phyloP scores from a whole-genome alignment of 2,797 vertebrate genomes.

The Gadopsis marmoratus region DNA sequence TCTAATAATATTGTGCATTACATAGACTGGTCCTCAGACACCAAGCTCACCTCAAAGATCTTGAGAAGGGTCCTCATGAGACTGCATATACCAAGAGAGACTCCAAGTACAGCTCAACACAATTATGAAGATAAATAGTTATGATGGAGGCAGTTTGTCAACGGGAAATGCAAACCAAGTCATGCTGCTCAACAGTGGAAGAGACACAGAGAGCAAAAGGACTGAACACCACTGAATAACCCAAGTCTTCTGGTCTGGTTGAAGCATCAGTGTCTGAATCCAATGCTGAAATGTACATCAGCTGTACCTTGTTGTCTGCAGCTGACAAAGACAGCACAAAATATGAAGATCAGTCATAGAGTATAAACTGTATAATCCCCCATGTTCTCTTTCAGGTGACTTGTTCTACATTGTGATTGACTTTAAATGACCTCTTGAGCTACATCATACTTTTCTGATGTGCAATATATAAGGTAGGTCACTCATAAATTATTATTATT shows the following conservation, averaged over 20 bases:
- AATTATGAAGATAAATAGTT: slow-evolving; percentile 92
- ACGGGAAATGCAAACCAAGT: slow-evolving; percentile 79
- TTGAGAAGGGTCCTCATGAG: slow-evolving; percentile 91
- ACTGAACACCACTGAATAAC: not conserved
- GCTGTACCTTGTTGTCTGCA: not conserved
- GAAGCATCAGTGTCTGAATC: slow-evolving; percentile 36
- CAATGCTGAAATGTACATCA: slow-evolving; percentile 38
- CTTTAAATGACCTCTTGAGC: not conserved
- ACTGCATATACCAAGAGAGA: slow-evolving; percentile 91
- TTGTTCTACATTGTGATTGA: not conserved
- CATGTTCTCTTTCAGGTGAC: not conserved
- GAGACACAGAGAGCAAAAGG: not conserved
- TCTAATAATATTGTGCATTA: not conserved
- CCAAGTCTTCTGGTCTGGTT: slow-evolving; percentile 13
- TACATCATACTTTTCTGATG: not conserved
- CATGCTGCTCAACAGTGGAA: slow-evolving; percentile 60
- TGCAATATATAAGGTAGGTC: not conserved
- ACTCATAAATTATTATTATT: not conserved
- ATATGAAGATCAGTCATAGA: slow-evolving; percentile 6
- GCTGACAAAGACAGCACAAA: slow-evolving; percentile 25
- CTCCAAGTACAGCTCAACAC: slow-evolving; percentile 92
- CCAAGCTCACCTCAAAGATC: slow-evolving; percentile 89
- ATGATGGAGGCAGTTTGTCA: slow-evolving; percentile 89
- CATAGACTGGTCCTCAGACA: not conserved
- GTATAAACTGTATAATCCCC: not conserved